Base-by-base conservation (phyloP, 1,140 invertebrate genomes). In the Drosophila gunungcola region DNA sequence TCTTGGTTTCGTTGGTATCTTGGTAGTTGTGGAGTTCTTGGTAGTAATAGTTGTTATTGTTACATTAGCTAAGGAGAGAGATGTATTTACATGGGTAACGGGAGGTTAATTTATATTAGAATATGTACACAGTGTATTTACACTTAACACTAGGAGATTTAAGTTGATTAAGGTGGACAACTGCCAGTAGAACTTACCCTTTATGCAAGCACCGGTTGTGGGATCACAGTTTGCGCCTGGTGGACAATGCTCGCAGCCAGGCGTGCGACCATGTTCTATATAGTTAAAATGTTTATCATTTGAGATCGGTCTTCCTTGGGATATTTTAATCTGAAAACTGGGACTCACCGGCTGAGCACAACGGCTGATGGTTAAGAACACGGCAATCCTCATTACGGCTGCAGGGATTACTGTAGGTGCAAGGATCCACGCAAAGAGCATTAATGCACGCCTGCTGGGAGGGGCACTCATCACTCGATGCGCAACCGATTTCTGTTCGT, bases 351-450 rank as follows among this genome's bases (percentile, higher is more conserved):
- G 95, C 95, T 21, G 96, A 94, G 83, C 96, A 97, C 53, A 96
- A 94, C 27, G 96, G 95, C 85, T 96, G 95, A 92, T 97, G 96
- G 82, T 96, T 93, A 73, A 96, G 93, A 25, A 97, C 96, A 73
- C 95, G 95, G 90, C 97, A 97, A 46, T 96, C 95, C 32, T 90
- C 93, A 36, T 93, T 92, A 2, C 82, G 70, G 13, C 94, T 89
- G 81, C 96, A 97, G 2, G 96, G 95, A 80, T 96, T 96, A 13
- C 94, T 93, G 57, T 94, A 92, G 11, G 93, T 93, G 88, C 96
- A 97, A 11, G 96, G 96, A 91, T 96, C 97, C 39, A 95, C 93
- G 80, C 97, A 98, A 60, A 95, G 94, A 4, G 95, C 94, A 85
- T 95, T 94, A 65, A 97, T 93, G 89, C 97, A 98, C 42, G 96